Evolutionary conservation across 2,888 invertebrate genomes (phyloP).

Genomic region (Amphipyra tragopoginis): DNA sequence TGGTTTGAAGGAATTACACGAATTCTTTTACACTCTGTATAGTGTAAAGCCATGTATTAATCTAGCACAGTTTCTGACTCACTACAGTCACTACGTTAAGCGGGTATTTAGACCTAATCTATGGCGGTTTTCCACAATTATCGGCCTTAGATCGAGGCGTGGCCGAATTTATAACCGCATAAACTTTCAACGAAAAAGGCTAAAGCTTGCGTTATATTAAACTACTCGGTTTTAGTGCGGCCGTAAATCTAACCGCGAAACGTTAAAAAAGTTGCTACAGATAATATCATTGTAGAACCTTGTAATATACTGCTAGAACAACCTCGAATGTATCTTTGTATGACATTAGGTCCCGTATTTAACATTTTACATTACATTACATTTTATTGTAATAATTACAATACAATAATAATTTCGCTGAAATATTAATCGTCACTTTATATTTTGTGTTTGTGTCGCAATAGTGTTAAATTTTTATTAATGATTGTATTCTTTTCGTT

Average conservation of each 20-base stretch:
- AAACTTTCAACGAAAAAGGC: constrained; percentile 71
- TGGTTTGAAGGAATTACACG: too few species aligned
- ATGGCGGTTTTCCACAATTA: constrained; percentile 72
- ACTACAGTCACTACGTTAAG: constrained; percentile 45
- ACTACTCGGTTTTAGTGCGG: constrained; percentile 59
- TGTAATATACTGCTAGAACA: constrained; percentile 38
- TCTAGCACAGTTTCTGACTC: constrained; percentile 43
- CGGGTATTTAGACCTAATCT: constrained; percentile 69
- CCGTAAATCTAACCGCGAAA: constrained; percentile 60
- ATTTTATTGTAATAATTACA: constrained; percentile 32
- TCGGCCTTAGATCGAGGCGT: constrained; percentile 70
- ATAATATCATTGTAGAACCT: constrained; percentile 51
- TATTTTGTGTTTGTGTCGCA: constrained; percentile 6
- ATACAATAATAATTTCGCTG: constrained; percentile 22
- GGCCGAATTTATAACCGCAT: constrained; percentile 75
- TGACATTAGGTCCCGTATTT: constrained; percentile 16
- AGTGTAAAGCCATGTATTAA: constrained; percentile 32
- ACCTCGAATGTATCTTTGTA: constrained; percentile 24
- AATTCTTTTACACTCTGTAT: too few species aligned
- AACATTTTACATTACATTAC: constrained; percentile 21
- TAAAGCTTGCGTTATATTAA: constrained; percentile 59
- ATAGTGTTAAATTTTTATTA: neutral
- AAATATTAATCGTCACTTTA: constrained; percentile 8
- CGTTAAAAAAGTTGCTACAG: constrained; percentile 56
- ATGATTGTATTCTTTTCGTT: constrained; percentile 13